These are phyloP conservation scores for Pyrocephalus nanus DNA, from an alignment of 2,797 vertebrate species.

Conservation along the genomic window DNA sequence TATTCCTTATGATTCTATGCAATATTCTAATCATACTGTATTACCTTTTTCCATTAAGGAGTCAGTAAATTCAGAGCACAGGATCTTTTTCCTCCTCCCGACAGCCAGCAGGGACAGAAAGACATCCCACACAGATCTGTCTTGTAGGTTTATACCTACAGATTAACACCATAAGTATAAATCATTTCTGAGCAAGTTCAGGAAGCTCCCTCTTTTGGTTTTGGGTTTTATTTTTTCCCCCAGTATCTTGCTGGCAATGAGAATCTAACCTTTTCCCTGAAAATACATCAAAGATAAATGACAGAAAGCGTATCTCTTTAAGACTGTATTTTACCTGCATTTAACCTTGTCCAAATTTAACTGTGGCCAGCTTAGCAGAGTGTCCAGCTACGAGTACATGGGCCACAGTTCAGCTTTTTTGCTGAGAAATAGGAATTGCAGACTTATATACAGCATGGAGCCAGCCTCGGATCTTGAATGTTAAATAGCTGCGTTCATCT, in stretches of 20 bases:
- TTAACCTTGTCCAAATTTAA: background rate
- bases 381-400: background rate
- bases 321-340: background rate
- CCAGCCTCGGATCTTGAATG: background rate
- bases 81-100: background rate
- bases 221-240: too few species aligned
- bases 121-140: background rate
- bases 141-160: background rate
- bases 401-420: background rate
- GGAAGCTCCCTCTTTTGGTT: background rate
- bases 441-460: rapidly evolving
- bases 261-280: background rate
- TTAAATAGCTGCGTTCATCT: background rate
- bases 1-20: background rate
- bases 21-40: background rate
- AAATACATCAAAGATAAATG: background rate
- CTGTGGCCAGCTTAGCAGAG: background rate
- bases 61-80: background rate
- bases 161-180: background rate
- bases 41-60: background rate
- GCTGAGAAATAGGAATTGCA: background rate
- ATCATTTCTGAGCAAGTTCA: background rate
- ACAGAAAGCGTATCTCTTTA: background rate
- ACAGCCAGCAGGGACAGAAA: background rate
- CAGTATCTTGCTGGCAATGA: background rate